Evolutionary conservation across 2,888 invertebrate genomes (phyloP), one percentile per base, ranked within the genome.

Genomic region (Platerodrilus igneus): DNA sequence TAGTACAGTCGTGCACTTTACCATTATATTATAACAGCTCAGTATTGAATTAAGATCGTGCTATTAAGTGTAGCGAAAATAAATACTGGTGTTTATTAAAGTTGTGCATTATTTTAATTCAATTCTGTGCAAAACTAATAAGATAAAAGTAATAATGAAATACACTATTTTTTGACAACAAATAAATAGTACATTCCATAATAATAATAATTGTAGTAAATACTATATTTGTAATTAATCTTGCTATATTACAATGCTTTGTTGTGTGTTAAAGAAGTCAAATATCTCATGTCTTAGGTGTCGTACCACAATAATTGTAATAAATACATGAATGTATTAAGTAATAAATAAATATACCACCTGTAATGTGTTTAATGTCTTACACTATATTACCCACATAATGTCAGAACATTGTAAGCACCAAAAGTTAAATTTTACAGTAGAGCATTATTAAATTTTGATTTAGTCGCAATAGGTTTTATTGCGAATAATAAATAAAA

Each of bases 311-410:
- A 66, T 64, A 66, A 66, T 66, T 63, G 66, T 66, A 64, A 66
- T n/a, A n/a, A 67, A 66, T 66, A 65, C 66, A 66, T 67, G 58
- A 66, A 66, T 67, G 66, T 66, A 66, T 65, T 65, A n/a, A n/a
- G n/a, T n/a, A n/a, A n/a, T n/a, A n/a, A n/a, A n/a, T n/a, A n/a
- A n/a, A n/a, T n/a, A n/a, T n/a, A n/a, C n/a, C n/a, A n/a, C n/a
- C n/a, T n/a, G n/a, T n/a, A n/a, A n/a, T n/a, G n/a, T n/a, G n/a
- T n/a, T n/a, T n/a, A n/a, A n/a, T n/a, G n/a, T n/a, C n/a, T n/a
- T n/a, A n/a, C n/a, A n/a, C n/a, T n/a, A n/a, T n/a, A n/a, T n/a
- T n/a, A n/a, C n/a, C n/a, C n/a, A n/a, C n/a, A n/a, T n/a, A n/a
- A n/a, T n/a, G n/a, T n/a, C n/a, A n/a, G n/a, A n/a, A n/a, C n/a